Base-by-base conservation (phyloP, 1,140 invertebrate genomes). In the Diuraphis noxia region DNA sequence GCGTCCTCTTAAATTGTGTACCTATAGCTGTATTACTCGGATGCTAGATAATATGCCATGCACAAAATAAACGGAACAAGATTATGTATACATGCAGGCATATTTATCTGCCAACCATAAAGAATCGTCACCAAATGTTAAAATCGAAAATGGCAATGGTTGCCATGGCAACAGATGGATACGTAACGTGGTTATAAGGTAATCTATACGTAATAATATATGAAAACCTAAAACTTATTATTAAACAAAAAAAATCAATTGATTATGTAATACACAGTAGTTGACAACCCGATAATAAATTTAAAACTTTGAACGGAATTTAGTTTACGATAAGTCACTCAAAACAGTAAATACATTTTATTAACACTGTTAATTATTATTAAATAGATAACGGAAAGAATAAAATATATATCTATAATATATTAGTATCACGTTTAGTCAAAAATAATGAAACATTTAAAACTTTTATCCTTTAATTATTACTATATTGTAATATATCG, bases 221-320 rank as follows among this genome's bases (percentile, higher is more conserved):
- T 19, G 17, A n/a, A n/a, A 72, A 72, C 56, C 30, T n/a, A 63
- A 63, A 63, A 63, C 30, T n/a, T 72, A n/a, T 72, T n/a, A 63
- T 72, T 72, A n/a, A 72, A 72, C n/a, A 72, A 72, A 72, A 72
- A 72, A 72, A n/a, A n/a, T n/a, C 56, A 72, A 72, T 72, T 72
- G n/a, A 72, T 19, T n/a, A 72, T 72, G 1, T 6, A 17, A 72
- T n/a, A 13, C 10, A 13, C 13, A 17, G 21, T 21, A 72, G n/a
- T n/a, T 34, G 13, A 72, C n/a, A n/a, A 72, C 56, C 34, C 13
- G 1, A n/a, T 72, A 19, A 17, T n/a, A n/a, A n/a, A 63, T 23
- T 63, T 63, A 17, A n/a, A 72, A 34, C 4, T 72, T n/a, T n/a
- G 5, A n/a, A 72, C 30, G n/a, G 13, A 72, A 13, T 17, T 17